These are phyloP conservation scores for Mesoclemmys tuberculata DNA, from an alignment of 2,113 vertebrate species.

Conservation along the genomic window DNA sequence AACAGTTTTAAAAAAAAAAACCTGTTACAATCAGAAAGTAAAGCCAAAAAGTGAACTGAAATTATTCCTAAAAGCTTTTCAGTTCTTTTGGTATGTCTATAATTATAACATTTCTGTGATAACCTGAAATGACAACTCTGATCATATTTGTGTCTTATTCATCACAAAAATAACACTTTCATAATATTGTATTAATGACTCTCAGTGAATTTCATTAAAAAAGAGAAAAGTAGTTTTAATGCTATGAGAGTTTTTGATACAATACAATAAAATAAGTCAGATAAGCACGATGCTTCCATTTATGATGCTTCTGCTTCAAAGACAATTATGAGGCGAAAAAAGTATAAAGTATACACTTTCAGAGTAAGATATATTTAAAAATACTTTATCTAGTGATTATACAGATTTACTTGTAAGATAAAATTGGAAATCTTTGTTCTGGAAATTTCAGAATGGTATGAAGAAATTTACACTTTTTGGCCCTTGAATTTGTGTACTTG, in stretches of 20 bases:
- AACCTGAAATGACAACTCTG: neutral
- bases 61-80: neutral
- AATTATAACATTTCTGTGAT: neutral
- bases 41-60: neutral
- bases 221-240: neutral
- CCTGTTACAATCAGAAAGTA: neutral
- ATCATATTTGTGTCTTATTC: neutral
- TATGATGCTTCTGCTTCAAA: neutral
- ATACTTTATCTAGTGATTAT: neutral
- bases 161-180: neutral
- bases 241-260: neutral
- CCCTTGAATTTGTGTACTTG: neutral
- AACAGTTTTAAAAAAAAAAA: neutral
- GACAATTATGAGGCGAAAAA: neutral
- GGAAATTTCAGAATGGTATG: neutral
- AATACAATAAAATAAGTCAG: neutral
- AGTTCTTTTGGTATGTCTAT: neutral
- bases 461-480: neutral
- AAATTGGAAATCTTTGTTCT: neutral
- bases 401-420: neutral
- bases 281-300: neutral
- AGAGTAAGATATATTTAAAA: neutral
- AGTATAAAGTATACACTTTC: neutral
- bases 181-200: neutral
- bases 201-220: neutral